These are phyloP conservation scores for Meriones psammophilus DNA, from an alignment of 2,797 vertebrate genomes.

Conservation along the genomic window DNA sequence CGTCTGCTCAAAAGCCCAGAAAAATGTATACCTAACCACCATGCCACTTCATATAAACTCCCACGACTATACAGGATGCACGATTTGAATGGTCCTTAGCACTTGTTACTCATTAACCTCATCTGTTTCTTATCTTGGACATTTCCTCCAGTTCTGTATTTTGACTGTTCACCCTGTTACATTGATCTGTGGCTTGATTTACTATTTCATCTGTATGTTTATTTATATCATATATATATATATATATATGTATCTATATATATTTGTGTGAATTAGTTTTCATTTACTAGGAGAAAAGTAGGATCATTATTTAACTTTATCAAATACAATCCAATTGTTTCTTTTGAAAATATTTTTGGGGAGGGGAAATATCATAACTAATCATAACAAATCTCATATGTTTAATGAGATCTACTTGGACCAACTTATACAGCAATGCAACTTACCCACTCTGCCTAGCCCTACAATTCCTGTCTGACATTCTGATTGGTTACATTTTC, in stretches of 20 bases:
- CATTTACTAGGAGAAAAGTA: not conserved
- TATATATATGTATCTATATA: no score
- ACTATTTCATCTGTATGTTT: not conserved
- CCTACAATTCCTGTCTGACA: not conserved
- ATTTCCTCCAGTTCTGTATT: not conserved
- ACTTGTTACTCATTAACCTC: not conserved
- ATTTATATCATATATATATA: not conserved
- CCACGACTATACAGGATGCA: not conserved
- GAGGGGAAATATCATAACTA: not conserved
- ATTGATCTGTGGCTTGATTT: not conserved
- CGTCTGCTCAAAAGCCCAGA: not conserved
- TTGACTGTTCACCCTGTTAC: not conserved
- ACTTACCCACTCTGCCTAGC: not conserved
- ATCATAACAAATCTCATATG: not conserved
- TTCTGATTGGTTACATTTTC: not conserved
- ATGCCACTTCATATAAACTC: not conserved
- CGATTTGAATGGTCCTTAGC: not conserved
- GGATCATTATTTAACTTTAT: not conserved
- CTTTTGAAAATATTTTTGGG: not conserved
- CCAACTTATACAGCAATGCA: not conserved
- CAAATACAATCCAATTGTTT: not conserved
- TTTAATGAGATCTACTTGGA: not conserved
- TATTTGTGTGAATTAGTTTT: not conserved
- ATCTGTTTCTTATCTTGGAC: not conserved
- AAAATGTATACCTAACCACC: not conserved